Percentiles rank a stretch among this genome's conserved stretches.
These are phyloP conservation scores for Champsocephalus gunnari DNA, from an alignment of 2,797 vertebrate species.

Conservation along the genomic window DNA sequence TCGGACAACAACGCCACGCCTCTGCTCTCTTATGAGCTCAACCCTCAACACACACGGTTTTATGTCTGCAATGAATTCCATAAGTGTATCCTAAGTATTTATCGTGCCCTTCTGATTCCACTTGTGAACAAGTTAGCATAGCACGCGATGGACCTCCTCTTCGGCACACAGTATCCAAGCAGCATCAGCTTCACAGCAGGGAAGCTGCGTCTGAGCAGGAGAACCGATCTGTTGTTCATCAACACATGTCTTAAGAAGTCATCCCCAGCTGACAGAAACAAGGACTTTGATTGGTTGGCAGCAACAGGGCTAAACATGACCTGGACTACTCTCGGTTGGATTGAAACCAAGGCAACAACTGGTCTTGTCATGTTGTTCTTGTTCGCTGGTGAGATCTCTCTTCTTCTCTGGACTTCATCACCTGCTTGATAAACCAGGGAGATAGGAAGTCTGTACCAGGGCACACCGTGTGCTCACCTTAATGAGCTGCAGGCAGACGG, in stretches of 20 bases:
- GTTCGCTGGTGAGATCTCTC: background rate
- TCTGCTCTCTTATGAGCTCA: background rate
- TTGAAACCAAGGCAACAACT: background rate
- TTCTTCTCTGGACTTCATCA: slow-evolving; percentile 4
- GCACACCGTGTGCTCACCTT: slow-evolving; percentile 20
- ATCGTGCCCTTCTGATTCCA: background rate
- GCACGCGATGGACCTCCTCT: background rate
- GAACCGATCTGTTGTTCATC: background rate
- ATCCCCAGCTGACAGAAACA: slow-evolving; percentile 16
- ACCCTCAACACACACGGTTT: too few species aligned
- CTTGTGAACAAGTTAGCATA: background rate
- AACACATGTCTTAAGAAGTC: background rate
- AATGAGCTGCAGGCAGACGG: slow-evolving; percentile 1
- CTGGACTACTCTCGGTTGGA: background rate
- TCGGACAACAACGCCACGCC: background rate
- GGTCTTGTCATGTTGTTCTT: background rate
- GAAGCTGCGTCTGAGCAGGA: background rate
- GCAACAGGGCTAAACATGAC: background rate
- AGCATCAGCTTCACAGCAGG: background rate
- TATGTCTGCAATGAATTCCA: background rate
- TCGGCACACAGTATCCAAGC: background rate
- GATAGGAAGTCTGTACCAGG: slow-evolving; percentile 38
- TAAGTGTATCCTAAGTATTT: background rate
- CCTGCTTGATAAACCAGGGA: slow-evolving; percentile 3
- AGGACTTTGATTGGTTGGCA: background rate